A percentile compares a stretch with the other conserved stretches of the same genome.
phyloP scores from a whole-genome alignment of 2,888 invertebrate genomes.

The Chironomus riparius region DNA sequence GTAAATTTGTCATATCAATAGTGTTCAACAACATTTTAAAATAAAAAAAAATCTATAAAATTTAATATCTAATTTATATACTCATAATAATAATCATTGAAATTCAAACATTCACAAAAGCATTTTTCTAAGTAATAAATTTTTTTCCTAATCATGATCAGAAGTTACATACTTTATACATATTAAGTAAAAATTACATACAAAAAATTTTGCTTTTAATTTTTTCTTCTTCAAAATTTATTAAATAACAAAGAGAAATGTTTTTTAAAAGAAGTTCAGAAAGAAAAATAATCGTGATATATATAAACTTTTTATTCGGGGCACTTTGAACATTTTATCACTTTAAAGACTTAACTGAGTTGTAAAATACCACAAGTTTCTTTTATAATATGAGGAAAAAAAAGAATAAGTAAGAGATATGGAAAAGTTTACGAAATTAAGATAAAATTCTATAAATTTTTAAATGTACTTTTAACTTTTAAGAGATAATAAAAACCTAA shows the following conservation, averaged over 20 bases:
- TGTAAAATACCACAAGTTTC: background rate
- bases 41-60: background rate
- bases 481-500: conserved; percentile 12
- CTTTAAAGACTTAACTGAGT: background rate
- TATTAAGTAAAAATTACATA: background rate
- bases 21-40: background rate
- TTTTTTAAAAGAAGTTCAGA: background rate
- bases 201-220: background rate
- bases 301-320: background rate
- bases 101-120: background rate
- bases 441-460: conserved; percentile 21
- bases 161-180: background rate
- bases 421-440: background rate
- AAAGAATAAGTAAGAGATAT: background rate
- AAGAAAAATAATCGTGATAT: background rate
- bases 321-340: conserved; percentile 2
- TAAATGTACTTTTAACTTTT: conserved; percentile 25
- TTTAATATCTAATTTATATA: no score
- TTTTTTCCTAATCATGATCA: no score
- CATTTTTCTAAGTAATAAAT: background rate
- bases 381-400: background rate
- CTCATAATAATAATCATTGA: background rate
- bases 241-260: background rate
- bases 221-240: background rate
- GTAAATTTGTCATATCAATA: conserved; percentile 6